Conservation (phyloP, 2,797 vertebrate genomes). For the Selene dorsalis region DNA sequence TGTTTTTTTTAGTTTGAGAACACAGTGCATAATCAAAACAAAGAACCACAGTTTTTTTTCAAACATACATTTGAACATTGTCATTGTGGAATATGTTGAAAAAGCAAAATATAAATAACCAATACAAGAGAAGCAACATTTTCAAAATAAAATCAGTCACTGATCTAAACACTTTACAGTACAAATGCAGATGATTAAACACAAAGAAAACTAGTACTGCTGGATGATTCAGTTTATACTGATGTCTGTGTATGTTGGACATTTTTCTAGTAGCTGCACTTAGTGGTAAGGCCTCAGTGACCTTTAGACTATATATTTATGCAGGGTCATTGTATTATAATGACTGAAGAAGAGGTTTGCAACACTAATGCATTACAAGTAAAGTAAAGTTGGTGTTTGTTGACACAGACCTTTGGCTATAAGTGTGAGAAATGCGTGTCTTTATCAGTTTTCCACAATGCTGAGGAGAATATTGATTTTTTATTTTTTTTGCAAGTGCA, state of each 20-base stretch:
- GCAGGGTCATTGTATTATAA: background rate
- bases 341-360: background rate
- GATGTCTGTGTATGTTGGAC: background rate
- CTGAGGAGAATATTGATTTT: constrained; percentile 48
- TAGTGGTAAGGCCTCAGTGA: background rate
- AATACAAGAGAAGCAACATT: too few species aligned
- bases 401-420: constrained; percentile 27
- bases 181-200: background rate
- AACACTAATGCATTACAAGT: constrained; percentile 6
- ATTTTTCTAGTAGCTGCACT: background rate
- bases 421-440: constrained; percentile 34
- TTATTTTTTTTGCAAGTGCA: constrained; percentile 22
- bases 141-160: too few species aligned
- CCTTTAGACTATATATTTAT: background rate
- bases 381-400: constrained; percentile 4
- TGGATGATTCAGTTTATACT: background rate
- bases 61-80: too few species aligned
- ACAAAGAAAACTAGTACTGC: background rate
- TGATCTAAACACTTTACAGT: too few species aligned
- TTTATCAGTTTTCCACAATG: constrained; percentile 36
- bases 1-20: background rate
- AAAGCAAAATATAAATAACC: too few species aligned
- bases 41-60: too few species aligned
- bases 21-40: background rate
- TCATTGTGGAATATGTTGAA: too few species aligned